These are phyloP conservation scores for Anorthoa munda DNA, from an alignment of 2,888 invertebrate genomes.

Conservation along the genomic window DNA sequence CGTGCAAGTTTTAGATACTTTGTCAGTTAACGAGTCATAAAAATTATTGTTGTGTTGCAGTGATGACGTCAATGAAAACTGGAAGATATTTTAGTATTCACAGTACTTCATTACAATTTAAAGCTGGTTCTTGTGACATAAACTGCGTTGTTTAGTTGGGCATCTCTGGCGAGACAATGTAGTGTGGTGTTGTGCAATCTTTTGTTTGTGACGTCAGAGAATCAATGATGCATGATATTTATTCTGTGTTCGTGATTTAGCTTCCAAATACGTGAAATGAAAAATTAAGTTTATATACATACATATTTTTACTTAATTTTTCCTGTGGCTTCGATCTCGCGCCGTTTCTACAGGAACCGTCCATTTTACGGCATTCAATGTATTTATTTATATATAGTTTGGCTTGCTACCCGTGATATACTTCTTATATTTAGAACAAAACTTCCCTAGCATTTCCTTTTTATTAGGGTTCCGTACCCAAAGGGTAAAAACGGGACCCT, in stretches of 20 bases:
- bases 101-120: conserved; percentile 47
- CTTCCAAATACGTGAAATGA: background rate
- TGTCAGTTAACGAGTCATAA: conserved; percentile 40
- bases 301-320: background rate
- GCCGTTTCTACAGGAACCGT: background rate
- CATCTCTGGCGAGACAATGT: conserved; percentile 50
- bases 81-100: conserved; percentile 31
- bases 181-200: conserved; percentile 49
- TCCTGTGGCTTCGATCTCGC: background rate
- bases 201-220: conserved; percentile 56
- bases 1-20: conserved; percentile 37
- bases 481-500: too few relatives aligned
- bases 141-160: conserved; percentile 39
- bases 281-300: background rate
- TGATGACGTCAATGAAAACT: conserved; percentile 50
- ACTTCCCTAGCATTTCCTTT: background rate
- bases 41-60: conserved; percentile 35
- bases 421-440: background rate
- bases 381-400: background rate
- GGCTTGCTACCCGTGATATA: background rate
- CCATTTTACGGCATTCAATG: background rate
- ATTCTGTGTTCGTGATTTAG: background rate
- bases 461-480: too few relatives aligned
- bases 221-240: conserved; percentile 65
- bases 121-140: conserved; percentile 26